Evolutionary conservation across 1,140 invertebrate species (phyloP).

Genomic region (Neuroterus valhalla): DNA sequence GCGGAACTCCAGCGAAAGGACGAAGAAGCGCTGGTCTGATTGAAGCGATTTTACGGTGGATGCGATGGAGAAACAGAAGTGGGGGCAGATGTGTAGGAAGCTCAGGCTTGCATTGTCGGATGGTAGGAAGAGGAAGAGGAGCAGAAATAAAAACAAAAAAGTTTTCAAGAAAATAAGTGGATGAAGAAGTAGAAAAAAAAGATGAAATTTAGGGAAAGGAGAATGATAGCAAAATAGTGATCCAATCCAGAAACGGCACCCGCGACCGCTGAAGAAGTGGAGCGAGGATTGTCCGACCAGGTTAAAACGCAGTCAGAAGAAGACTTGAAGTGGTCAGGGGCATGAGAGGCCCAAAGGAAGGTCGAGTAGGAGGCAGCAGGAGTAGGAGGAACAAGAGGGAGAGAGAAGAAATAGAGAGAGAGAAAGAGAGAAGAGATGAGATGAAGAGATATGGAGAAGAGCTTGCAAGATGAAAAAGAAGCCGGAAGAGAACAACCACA

Average conservation of each 20-base stretch:
- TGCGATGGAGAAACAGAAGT: slow-evolving; percentile 35
- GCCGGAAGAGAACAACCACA: slow-evolving; percentile 34
- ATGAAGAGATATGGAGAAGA: slow-evolving; percentile 32
- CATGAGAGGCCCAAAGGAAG: slow-evolving; percentile 35
- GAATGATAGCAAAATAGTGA: slow-evolving; percentile 40
- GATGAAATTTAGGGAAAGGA: slow-evolving; percentile 13
- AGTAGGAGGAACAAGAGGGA: slow-evolving; percentile 37
- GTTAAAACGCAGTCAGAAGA: slow-evolving; percentile 55
- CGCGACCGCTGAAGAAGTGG: slow-evolving; percentile 61
- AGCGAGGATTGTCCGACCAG: slow-evolving; percentile 55
- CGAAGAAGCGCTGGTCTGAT: slow-evolving; percentile 55
- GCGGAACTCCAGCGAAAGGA: slow-evolving; percentile 52
- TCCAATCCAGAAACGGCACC: slow-evolving; percentile 47
- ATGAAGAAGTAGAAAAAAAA: not conserved
- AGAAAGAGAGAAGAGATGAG: slow-evolving; percentile 46
- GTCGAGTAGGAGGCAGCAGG: slow-evolving; percentile 37
- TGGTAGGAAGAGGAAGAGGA: slow-evolving; percentile 35
- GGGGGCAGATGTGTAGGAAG: slow-evolving; percentile 50
- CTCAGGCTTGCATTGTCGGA: slow-evolving; percentile 41
- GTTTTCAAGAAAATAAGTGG: not conserved
- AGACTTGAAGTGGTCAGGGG: slow-evolving; percentile 52
- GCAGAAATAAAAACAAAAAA: slow-evolving; percentile 42
- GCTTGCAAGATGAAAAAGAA: slow-evolving; percentile 24
- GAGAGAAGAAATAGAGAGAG: slow-evolving; percentile 33
- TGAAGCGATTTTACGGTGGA: slow-evolving; percentile 51